Percentiles rank a stretch among this genome's conserved stretches.
phyloP scores from a whole-genome alignment of 2,888 invertebrate species.

The Polyommatus iphigenia region DNA sequence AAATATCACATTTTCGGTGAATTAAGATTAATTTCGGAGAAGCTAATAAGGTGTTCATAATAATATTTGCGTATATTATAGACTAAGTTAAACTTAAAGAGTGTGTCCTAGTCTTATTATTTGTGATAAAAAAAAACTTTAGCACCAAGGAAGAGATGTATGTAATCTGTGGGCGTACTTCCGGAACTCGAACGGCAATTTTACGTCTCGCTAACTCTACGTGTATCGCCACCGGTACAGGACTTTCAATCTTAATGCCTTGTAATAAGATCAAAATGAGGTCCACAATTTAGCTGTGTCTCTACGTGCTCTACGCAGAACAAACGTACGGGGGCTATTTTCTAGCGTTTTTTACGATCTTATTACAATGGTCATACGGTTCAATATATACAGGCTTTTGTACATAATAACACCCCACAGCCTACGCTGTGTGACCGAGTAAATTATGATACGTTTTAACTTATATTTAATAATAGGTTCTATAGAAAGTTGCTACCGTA shows the following conservation, averaged over 20 bases:
- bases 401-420: background rate
- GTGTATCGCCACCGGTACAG: background rate
- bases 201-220: conserved; percentile 6
- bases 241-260: background rate
- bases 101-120: too few species aligned
- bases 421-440: background rate
- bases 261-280: background rate
- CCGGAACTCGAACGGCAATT: background rate
- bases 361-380: background rate
- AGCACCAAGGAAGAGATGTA: background rate
- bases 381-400: background rate
- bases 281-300: background rate
- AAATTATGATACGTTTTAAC: background rate
- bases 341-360: background rate
- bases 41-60: too few species aligned
- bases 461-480: background rate
- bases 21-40: too few species aligned
- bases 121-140: background rate
- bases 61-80: too few species aligned
- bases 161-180: background rate
- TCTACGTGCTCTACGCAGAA: background rate
- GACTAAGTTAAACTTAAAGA: too few species aligned
- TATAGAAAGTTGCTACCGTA: conserved; percentile 6
- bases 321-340: background rate
- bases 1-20: too few species aligned